Base-by-base conservation (phyloP, 2,797 vertebrate species). In the Gymnopithys bicolor region DNA sequence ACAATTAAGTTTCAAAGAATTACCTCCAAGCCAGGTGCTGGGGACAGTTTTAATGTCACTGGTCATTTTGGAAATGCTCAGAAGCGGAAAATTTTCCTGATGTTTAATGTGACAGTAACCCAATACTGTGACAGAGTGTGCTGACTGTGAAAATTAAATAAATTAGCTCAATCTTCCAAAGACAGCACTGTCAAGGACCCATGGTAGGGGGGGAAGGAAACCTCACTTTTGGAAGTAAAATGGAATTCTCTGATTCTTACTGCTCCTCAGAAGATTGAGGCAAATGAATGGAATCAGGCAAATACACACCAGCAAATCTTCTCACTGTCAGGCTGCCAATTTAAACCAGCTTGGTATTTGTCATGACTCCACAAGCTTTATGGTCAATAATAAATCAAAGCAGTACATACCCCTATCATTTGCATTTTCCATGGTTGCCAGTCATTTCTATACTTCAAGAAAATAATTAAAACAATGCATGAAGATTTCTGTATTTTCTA, bases 71-170 rank as follows among this genome's bases (percentile, higher is more conserved):
- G 76, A 83, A 94, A 81, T 32, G n/a, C 70, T 73, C 75, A 60
- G 91, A 89, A 89, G 60, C 70, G 15, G 95, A 96, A 98, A 95
- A 98, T 97, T 51, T 90, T 96, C 94, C 92, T 95, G 98, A 98
- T 97, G 96, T 91, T 96, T 89, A 90, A 55, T 6, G 46, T 55
- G 59, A 91, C 95, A 81, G 68, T 49, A 60, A 84, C 84, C 63
- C 53, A 74, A 95, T 94, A 84, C 48, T 66, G 64, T 71, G 83
- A 95, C 90, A 95, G 92, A 94, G 92, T 95, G 93, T 93, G 96
- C 97, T 97, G 96, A 95, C 96, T 97, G 96, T 95, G 97, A 98
- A 95, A 98, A 98, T 98, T 94, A 97, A 97, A 98, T 96, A 95
- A 98, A 98, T 98, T 83, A 98, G 97, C 94, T 95, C 95, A 92